Base-by-base conservation (phyloP, 2,113 vertebrate genomes). In the Amblyopsis rosae region DNA sequence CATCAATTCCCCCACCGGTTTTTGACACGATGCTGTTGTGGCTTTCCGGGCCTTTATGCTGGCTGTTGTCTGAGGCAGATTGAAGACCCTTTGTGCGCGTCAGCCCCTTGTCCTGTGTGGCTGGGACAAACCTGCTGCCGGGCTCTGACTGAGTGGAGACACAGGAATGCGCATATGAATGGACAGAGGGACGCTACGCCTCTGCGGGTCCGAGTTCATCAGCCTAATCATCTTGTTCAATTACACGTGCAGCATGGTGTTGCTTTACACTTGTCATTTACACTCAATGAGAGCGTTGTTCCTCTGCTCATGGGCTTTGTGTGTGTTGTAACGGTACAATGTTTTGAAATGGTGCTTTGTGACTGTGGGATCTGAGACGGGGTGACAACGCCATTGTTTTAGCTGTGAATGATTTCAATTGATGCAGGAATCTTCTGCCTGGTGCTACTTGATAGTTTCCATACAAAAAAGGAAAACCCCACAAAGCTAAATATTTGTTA, bases 141-240 rank as follows among this genome's bases (percentile, higher is more conserved):
- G 64, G 73, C 79, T 75, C 75, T 35, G 26, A 86, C 75, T 35
- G 26, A 87, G 88, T 67, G 74, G 80, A 88, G 88, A 86, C 85
- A 88, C 83, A 86, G 88, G 90, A 89, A 90, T 90, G 88, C 66
- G 76, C 85, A 83, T 87, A 84, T 90, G 86, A 91, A 89, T 87
- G 73, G 85, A 35, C 74, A 83, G 85, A 86, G 75, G 80, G 77
- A 71, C 77, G 66, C 71, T 62, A 61, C 60, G 69, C 76, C 77
- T 77, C 77, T 70, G 58, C 70, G 79, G 80, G 81, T 79, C 79
- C 80, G 63, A 78, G 79, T 87, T 81, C 86, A 82, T 86, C 83
- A 80, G 73, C 75, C 48, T 80, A 83, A 83, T 77, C 84, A 80
- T 86, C 83, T 83, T 86, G 81, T 86, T 86, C 86, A 83, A 87